Evolutionary conservation across 2,113 vertebrate species (phyloP).

Genomic region (Centropristis striata): DNA sequence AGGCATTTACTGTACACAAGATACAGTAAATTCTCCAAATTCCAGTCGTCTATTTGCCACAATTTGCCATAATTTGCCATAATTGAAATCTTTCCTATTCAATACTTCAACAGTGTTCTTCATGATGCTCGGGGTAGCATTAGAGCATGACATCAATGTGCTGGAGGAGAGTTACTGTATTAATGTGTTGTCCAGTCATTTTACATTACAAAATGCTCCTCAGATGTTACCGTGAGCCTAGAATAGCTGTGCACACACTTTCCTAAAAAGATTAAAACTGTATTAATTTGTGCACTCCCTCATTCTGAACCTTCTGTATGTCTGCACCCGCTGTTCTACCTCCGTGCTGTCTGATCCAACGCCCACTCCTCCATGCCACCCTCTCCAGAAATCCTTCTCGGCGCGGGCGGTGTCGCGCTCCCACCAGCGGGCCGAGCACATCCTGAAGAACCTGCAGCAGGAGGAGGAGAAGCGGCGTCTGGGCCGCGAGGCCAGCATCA

Average conservation of each 20-base stretch:
- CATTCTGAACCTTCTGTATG: constrained; percentile 10
- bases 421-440: constrained; percentile 97
- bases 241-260: constrained; percentile 50
- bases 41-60: constrained; percentile 58
- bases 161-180: constrained; percentile 80
- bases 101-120: constrained; percentile 37
- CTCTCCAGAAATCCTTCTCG: constrained; percentile 95
- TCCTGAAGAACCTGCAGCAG: constrained; percentile 98
- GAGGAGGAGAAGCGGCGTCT: constrained; percentile 97
- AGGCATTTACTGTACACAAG: constrained; percentile 77
- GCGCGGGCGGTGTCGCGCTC: constrained; percentile 97
- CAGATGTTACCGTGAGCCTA: constrained; percentile 44
- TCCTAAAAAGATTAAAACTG: constrained; percentile 26
- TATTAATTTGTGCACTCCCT: constrained; percentile 20
- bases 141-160: constrained; percentile 54
- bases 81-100: constrained; percentile 44
- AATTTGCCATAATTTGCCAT: constrained; percentile 41
- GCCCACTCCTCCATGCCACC: not conserved
- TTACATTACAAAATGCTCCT: constrained; percentile 57
- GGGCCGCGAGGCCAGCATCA: constrained; percentile 97
- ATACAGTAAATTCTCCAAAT: constrained; percentile 80
- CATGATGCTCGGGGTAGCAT: constrained; percentile 46
- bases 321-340: constrained; percentile 11
- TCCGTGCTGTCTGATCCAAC: constrained; percentile 21
- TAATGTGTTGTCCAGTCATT: constrained; percentile 65